A percentile compares a stretch with the other conserved stretches of the same genome.
Conservation (phyloP, 2,888 invertebrate species). For the Leptopilina myrica region DNA sequence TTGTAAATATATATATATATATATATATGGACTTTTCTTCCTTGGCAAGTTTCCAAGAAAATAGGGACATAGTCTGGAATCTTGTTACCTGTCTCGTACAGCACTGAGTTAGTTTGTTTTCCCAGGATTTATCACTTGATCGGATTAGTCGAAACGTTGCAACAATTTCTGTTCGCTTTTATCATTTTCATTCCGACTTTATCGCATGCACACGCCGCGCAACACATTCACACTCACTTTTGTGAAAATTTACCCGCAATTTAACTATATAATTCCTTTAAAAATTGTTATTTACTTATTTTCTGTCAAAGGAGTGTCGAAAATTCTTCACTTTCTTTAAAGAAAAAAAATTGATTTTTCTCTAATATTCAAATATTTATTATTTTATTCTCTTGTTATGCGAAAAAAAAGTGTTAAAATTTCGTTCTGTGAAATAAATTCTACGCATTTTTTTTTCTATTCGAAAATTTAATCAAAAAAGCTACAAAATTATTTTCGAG, state of each 20-base stretch:
- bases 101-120: slow-evolving; percentile 59
- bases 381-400: no score
- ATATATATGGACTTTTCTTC: background rate
- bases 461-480: no score
- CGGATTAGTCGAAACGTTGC: slow-evolving; percentile 53
- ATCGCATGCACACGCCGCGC: background rate
- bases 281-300: background rate
- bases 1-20: no score
- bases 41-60: slow-evolving; percentile 32
- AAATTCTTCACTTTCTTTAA: no score
- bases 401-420: no score
- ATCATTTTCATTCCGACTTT: background rate
- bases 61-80: slow-evolving; percentile 62
- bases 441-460: no score
- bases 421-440: no score
- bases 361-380: no score
- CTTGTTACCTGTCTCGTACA: slow-evolving; percentile 64
- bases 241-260: background rate
- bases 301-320: no score
- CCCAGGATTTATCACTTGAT: slow-evolving; percentile 59
- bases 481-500: no score
- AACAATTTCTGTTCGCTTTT: slow-evolving; percentile 10
- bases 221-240: no score
- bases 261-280: background rate
- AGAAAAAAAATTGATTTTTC: no score